Conservation (phyloP, 2,113 vertebrate genomes). For the Erythrocercus mccallii region DNA sequence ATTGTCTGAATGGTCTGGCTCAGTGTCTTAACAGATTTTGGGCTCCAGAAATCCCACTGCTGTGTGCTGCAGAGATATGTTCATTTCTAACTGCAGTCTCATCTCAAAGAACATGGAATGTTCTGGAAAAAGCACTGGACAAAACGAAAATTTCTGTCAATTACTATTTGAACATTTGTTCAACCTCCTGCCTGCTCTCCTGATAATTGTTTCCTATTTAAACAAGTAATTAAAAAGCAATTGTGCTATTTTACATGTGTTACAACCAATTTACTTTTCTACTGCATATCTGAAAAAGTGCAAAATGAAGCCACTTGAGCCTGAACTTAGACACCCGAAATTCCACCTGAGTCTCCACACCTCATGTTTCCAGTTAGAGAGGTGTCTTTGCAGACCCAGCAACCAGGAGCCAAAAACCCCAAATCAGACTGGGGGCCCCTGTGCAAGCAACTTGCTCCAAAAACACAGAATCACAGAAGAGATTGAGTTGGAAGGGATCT, state of each 20-base stretch:
- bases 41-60: not conserved
- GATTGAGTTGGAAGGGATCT: not conserved
- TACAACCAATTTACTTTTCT: not conserved
- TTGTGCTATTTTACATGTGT: not conserved
- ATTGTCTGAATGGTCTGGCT: not conserved
- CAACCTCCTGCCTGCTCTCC: not conserved
- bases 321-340: not conserved
- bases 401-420: not conserved
- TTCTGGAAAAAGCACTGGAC: not conserved
- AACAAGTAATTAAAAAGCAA: slow-evolving; percentile 56
- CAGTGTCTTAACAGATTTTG: not conserved
- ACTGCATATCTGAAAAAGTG: not conserved
- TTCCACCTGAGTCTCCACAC: not conserved
- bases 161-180: slow-evolving; percentile 15
- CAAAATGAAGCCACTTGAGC: slow-evolving; percentile 3
- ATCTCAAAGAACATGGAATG: not conserved
- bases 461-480: not conserved
- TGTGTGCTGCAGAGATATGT: not conserved
- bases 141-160: not conserved
- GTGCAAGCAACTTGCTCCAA: not conserved
- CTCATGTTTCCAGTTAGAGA: not conserved
- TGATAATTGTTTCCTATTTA: slow-evolving; percentile 24
- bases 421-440: not conserved
- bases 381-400: not conserved
- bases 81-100: not conserved